Evolutionary conservation across 1,140 invertebrate species (phyloP), one percentile per base, ranked within the genome.

Genomic region (Orius laevigatus): DNA sequence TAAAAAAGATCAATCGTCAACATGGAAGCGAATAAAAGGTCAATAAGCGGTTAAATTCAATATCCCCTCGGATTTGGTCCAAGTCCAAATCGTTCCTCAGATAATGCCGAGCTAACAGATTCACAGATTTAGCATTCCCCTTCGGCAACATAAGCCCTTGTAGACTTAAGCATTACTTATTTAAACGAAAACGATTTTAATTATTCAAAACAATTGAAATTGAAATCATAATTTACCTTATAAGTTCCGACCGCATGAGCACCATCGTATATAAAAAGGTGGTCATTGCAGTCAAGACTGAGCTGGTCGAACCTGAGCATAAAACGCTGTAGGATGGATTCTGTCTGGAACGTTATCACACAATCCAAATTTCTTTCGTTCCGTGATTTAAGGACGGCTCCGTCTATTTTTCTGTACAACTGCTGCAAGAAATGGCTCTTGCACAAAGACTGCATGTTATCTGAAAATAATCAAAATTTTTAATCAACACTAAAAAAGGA

Each of bases 251-350:
- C 84, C 25, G 82, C 81, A 60, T 91, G 85, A 10, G 85, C 86
- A 8, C 88, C 88, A 68, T 93, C 89, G 61, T 85, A 93, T 58
- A 93, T 87, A 59, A 79, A 85, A 9, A 93, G 74, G 66, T 91
- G 86, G 67, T 93, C 88, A 60, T 92, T 90, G 70, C 88, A 93
- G 68, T 92, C 89, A 46, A 93, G 71, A 57, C 78, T 75, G 18
- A 82, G 64, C 55, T 71, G 66, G 55, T 83, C 80, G 66, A 93
- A 93, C 55, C 88, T 75, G 51, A 93, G 73, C 84, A 92, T 91
- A 65, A 93, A 93, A 55, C 83, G 71, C 66, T 93, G 88, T 53
- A 91, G 72, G 53, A 93, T 86, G 57, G 86, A 87, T 66, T 91
- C 85, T 51, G 88, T 91, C 66, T 90, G 87, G 63, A 92, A 93